A percentile compares a stretch with the other conserved stretches of the same genome.
phyloP scores from a whole-genome alignment of 2,797 vertebrate species.

The Paramormyrops hopkinsi region DNA sequence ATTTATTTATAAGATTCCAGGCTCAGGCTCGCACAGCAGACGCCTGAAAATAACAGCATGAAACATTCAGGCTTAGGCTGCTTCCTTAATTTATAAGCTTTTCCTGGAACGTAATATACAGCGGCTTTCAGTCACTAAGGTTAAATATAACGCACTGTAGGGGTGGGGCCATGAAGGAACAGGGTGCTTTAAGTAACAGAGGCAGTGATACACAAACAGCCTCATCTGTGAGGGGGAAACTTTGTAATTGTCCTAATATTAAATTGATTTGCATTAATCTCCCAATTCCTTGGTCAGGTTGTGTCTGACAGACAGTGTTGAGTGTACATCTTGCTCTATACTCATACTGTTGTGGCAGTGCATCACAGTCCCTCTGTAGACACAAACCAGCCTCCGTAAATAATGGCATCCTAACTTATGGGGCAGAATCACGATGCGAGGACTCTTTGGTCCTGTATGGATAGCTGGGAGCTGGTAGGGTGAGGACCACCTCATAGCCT shows the following conservation, averaged over 20 bases:
- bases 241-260: neutral
- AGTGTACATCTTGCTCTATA: neutral
- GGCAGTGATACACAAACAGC: neutral
- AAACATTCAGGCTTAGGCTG: neutral
- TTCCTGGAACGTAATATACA: neutral
- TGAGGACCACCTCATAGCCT: neutral
- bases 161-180: neutral
- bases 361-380: neutral
- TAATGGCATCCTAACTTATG: neutral
- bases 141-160: neutral
- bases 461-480: neutral
- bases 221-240: neutral
- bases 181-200: neutral
- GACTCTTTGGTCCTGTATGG: neutral
- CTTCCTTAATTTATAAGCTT: neutral
- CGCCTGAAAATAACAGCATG: neutral
- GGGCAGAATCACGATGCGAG: neutral
- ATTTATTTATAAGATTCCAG: conserved; percentile 7
- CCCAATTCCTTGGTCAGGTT: neutral
- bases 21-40: neutral
- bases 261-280: neutral
- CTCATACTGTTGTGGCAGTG: neutral
- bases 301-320: neutral
- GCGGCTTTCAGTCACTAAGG: neutral
- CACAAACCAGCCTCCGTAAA: neutral